phyloP scores from a whole-genome alignment of 2,888 invertebrate genomes.

The Eubasilissa splendida region DNA sequence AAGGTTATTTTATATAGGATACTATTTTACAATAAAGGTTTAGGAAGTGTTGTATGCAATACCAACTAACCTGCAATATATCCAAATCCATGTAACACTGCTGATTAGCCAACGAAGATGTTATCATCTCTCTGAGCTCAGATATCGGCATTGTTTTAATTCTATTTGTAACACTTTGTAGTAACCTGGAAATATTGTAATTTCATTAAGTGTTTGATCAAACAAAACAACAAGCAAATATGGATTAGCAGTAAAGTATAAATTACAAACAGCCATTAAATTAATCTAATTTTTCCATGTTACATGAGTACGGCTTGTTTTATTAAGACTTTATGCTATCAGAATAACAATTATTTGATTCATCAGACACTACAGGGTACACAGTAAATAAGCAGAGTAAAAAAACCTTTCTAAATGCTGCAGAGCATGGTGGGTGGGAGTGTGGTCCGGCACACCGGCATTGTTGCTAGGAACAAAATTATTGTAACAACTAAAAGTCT shows the following conservation, averaged over 20 bases:
- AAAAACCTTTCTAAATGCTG: conserved; percentile 79
- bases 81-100: conserved; percentile 74
- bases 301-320: no score
- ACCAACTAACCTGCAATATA: conserved; percentile 68
- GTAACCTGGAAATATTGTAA: conserved; percentile 65
- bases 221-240: not conserved
- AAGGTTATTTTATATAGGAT: no score
- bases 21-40: no score
- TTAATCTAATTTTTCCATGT: no score
- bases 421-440: conserved; percentile 80
- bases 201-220: not conserved
- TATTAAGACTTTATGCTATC: no score
- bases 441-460: conserved; percentile 87
- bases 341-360: no score
- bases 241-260: not conserved
- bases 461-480: conserved; percentile 89
- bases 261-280: not conserved
- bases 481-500: conserved; percentile 89
- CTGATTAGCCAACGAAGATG: conserved; percentile 60
- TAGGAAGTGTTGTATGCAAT: no score
- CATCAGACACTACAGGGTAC: no score
- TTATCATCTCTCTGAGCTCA: conserved; percentile 70
- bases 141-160: conserved; percentile 72
- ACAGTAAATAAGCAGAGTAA: not conserved
- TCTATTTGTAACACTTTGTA: conserved; percentile 73